Evolutionary conservation across 2,113 vertebrate species (phyloP).

Genomic region (Percopsis transmontana): DNA sequence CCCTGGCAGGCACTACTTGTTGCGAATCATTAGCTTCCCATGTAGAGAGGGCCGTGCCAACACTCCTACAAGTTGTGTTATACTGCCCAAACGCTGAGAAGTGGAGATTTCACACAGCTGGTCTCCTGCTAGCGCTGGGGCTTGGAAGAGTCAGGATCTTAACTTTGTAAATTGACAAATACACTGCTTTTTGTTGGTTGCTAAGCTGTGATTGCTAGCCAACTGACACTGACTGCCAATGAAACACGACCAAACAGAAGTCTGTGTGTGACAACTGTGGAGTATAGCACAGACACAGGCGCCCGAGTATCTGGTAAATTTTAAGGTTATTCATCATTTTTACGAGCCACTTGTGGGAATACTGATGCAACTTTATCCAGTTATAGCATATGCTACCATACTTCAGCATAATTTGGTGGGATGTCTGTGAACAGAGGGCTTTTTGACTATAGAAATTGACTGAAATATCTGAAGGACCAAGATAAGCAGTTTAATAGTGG

Average conservation of each 20-base stretch:
- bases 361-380: conserved; percentile 52
- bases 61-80: conserved; percentile 31
- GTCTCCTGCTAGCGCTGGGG: background rate
- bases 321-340: no score
- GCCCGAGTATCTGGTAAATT: no score
- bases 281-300: conserved; percentile 6
- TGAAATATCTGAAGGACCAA: conserved; percentile 6
- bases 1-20: conserved; percentile 52
- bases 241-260: conserved; percentile 29
- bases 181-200: background rate
- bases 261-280: conserved; percentile 19
- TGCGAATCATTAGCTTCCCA: conserved; percentile 59
- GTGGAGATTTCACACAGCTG: conserved; percentile 16
- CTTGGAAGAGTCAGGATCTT: background rate
- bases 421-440: conserved; percentile 45
- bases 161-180: background rate
- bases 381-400: conserved; percentile 56
- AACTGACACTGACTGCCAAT: conserved; percentile 19
- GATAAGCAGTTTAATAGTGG: no score
- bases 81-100: conserved; percentile 32
- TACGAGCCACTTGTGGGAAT: conserved; percentile 51
- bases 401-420: conserved; percentile 52
- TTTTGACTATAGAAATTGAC: conserved; percentile 33
- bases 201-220: conserved; percentile 36
- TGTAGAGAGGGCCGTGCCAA: conserved; percentile 26